Conservation (phyloP, 2,797 vertebrate genomes). For the Acipenser oxyrinchus region DNA sequence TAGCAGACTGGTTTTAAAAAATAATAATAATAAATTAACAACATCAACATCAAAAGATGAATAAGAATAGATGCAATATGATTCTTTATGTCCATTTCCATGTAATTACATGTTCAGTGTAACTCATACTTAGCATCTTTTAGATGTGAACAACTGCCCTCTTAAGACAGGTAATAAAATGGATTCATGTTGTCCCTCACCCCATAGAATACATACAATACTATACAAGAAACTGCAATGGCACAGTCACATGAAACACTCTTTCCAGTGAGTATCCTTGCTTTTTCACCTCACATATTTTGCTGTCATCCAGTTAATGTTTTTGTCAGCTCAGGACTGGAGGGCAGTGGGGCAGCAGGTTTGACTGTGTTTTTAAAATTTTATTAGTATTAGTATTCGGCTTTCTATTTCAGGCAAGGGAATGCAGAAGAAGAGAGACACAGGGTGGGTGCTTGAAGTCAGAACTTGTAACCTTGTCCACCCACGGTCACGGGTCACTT, state of each 20-base stretch:
- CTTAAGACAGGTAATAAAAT: not conserved
- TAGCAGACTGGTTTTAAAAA: too few relatives aligned
- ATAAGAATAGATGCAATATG: too few relatives aligned
- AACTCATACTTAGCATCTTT: too few relatives aligned
- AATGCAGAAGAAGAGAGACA: slow-evolving; percentile 15
- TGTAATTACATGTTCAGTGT: too few relatives aligned
- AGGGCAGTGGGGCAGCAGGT: slow-evolving; percentile 81
- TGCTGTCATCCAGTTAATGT: slow-evolving; percentile 86
- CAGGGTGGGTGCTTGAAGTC: slow-evolving; percentile 35
- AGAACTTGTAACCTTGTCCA: slow-evolving; percentile 52
- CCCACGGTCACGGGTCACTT: slow-evolving; percentile 59
- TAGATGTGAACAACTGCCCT: too few relatives aligned
- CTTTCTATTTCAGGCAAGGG: slow-evolving; percentile 46
- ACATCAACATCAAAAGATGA: too few relatives aligned
- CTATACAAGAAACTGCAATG: too few relatives aligned
- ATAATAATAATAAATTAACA: too few relatives aligned
- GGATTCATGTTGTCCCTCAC: not conserved
- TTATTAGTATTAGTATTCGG: slow-evolving; percentile 38
- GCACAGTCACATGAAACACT: slow-evolving; percentile 23
- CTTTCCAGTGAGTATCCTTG: slow-evolving; percentile 42
- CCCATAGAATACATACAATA: too few relatives aligned
- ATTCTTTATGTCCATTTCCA: too few relatives aligned
- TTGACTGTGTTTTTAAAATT: slow-evolving; percentile 66
- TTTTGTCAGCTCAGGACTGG: slow-evolving; percentile 85
- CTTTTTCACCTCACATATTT: slow-evolving; percentile 74